Evolutionary conservation across 2,888 invertebrate genomes (phyloP).

Genomic region (Sinhomidia bicolor): DNA sequence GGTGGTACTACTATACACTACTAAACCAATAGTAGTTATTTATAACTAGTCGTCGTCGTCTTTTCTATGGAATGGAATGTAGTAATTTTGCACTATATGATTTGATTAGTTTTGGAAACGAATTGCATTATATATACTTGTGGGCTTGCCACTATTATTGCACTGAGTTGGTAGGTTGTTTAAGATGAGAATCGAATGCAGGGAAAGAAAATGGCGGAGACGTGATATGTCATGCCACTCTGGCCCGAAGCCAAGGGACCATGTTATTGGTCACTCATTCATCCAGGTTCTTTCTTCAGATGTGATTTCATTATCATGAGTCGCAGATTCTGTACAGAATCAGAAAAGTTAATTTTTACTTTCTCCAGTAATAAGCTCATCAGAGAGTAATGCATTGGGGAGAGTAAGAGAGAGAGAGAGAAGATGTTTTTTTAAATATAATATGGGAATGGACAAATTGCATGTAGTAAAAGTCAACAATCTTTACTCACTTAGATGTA

Average conservation of each 20-base stretch:
- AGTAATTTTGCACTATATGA: background rate
- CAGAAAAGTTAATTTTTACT: constrained; percentile 55
- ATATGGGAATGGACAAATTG: background rate
- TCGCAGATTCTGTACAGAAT: constrained; percentile 23
- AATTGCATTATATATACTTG: constrained; percentile 28
- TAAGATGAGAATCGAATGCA: background rate
- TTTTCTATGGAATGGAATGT: background rate
- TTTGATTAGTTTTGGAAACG: constrained; percentile 29
- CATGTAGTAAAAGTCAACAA: too few species aligned
- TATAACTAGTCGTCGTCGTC: background rate
- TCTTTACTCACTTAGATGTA: too few species aligned
- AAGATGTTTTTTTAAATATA: too few species aligned
- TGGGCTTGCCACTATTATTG: background rate
- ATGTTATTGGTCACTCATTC: constrained; percentile 63
- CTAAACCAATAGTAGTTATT: too few species aligned
- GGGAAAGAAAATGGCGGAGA: constrained; percentile 32
- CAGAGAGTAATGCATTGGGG: background rate
- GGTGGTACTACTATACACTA: background rate
- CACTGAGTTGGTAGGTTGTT: background rate
- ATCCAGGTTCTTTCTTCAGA: constrained; percentile 48
- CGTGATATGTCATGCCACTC: constrained; percentile 32
- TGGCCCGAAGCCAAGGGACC: constrained; percentile 61
- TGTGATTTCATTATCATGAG: constrained; percentile 51
- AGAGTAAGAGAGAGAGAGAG: too few species aligned
- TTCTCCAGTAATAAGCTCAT: constrained; percentile 12